Evolutionary conservation across 1,140 invertebrate genomes (phyloP).

Genomic region (Dinoponera quadriceps): DNA sequence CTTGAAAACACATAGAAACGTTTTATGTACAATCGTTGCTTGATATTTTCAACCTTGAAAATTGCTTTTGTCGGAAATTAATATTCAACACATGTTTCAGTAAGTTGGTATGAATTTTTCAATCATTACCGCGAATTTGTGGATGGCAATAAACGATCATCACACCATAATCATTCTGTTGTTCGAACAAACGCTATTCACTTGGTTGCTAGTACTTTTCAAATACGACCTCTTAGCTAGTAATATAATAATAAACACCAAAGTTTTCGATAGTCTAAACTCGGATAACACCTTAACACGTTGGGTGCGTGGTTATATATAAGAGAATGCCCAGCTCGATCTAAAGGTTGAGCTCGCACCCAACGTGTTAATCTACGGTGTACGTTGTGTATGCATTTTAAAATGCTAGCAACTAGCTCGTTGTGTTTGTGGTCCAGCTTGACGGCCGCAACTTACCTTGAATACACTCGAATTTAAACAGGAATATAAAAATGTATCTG

Average conservation of each 20-base stretch:
- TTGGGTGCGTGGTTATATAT: too few species aligned
- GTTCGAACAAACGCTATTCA: background rate
- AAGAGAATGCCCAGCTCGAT: too few species aligned
- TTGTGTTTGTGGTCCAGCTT: background rate
- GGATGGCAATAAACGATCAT: slow-evolving; percentile 47
- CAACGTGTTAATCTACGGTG: background rate
- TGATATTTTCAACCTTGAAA: background rate
- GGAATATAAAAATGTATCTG: background rate
- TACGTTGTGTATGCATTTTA: slow-evolving; percentile 7
- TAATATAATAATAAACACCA: slow-evolving; percentile 21
- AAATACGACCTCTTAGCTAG: slow-evolving; percentile 14
- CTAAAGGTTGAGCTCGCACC: too few species aligned
- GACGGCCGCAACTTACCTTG: background rate
- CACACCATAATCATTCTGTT: slow-evolving; percentile 5
- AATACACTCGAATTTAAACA: slow-evolving; percentile 15
- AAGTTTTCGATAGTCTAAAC: background rate
- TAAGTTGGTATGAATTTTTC: slow-evolving; percentile 10
- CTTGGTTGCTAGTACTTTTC: slow-evolving; percentile 32
- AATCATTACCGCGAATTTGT: slow-evolving; percentile 15
- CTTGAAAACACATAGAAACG: background rate
- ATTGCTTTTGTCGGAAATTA: background rate
- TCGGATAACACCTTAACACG: background rate
- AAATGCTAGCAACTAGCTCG: background rate
- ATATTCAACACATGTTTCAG: background rate
- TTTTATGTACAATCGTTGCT: background rate